Evolutionary conservation across 1,140 invertebrate species (phyloP).

Genomic region (Tribolium castaneum): DNA sequence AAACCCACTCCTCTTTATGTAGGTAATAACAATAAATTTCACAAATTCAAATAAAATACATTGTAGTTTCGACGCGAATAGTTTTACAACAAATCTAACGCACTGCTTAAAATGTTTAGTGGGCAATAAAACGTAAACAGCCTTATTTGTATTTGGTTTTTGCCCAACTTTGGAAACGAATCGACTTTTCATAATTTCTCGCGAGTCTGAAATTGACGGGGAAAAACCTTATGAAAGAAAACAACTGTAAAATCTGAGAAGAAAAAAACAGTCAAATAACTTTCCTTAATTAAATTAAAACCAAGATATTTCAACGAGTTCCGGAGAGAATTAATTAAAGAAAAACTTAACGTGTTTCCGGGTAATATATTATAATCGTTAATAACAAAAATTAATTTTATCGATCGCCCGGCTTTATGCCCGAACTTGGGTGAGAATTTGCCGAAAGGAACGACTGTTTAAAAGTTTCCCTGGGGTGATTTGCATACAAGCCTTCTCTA

Average conservation of each 20-base stretch:
- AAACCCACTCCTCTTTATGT: not conserved
- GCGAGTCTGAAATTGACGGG: constrained; percentile 8
- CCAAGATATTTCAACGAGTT: constrained; percentile 51
- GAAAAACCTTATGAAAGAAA: constrained; percentile 36
- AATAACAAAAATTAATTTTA: constrained; percentile 62
- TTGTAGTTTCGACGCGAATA: not conserved
- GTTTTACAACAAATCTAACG: not conserved
- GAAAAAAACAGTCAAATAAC: constrained; percentile 53
- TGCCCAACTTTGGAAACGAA: not conserved
- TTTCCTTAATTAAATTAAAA: constrained; percentile 62
- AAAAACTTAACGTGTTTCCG: constrained; percentile 59
- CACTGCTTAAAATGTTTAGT: not conserved
- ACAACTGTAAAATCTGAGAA: constrained; percentile 38
- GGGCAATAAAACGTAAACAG: not conserved
- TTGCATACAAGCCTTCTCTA: constrained; percentile 41
- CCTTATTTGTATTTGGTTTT: not conserved
- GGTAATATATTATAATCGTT: constrained; percentile 63
- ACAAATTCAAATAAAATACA: not conserved
- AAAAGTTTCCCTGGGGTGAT: constrained; percentile 51
- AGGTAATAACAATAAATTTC: not conserved
- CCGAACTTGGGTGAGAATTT: constrained; percentile 50
- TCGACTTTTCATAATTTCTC: constrained; percentile 37
- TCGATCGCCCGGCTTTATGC: constrained; percentile 58
- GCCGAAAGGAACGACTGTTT: constrained; percentile 49
- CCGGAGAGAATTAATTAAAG: constrained; percentile 59